Evolutionary conservation across 1,140 invertebrate genomes (phyloP).

Genomic region (Bombus fervidus): DNA sequence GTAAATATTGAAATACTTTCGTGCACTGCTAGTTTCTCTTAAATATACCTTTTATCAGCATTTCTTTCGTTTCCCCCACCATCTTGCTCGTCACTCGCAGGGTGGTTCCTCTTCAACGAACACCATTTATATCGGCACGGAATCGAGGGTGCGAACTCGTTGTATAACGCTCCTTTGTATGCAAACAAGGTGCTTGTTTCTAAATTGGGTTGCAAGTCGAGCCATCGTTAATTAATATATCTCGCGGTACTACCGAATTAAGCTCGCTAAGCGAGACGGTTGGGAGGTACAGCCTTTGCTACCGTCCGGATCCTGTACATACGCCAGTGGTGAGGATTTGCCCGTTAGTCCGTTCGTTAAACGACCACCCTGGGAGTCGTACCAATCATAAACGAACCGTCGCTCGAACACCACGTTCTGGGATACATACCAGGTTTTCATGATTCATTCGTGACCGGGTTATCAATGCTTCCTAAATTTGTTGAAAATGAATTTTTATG

Average conservation of each 20-base stretch:
- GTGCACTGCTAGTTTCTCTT: background rate
- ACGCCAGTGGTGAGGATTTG: background rate
- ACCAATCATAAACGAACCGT: slow-evolving; percentile 68
- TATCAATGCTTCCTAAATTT: slow-evolving; percentile 18
- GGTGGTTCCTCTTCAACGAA: background rate
- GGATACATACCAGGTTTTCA: slow-evolving; percentile 45
- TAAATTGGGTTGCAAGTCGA: slow-evolving; percentile 73
- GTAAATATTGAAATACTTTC: background rate
- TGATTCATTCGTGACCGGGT: slow-evolving; percentile 44
- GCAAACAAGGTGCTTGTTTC: slow-evolving; percentile 73
- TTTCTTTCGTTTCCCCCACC: background rate
- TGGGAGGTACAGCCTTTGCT: background rate
- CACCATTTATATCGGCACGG: slow-evolving; percentile 56
- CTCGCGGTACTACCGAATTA: slow-evolving; percentile 61
- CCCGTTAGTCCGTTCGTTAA: slow-evolving; percentile 40
- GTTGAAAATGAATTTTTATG: slow-evolving; percentile 40
- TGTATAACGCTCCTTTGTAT: slow-evolving; percentile 60
- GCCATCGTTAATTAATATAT: slow-evolving; percentile 76
- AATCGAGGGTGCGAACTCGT: slow-evolving; percentile 60
- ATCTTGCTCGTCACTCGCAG: background rate
- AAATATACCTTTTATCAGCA: background rate
- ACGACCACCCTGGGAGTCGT: slow-evolving; percentile 73
- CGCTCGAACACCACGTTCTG: slow-evolving; percentile 21
- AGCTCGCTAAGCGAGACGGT: slow-evolving; percentile 43
- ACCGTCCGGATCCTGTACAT: slow-evolving; percentile 11